Evolutionary conservation across 2,888 invertebrate genomes (phyloP).

Genomic region (Xanthia icteritia): DNA sequence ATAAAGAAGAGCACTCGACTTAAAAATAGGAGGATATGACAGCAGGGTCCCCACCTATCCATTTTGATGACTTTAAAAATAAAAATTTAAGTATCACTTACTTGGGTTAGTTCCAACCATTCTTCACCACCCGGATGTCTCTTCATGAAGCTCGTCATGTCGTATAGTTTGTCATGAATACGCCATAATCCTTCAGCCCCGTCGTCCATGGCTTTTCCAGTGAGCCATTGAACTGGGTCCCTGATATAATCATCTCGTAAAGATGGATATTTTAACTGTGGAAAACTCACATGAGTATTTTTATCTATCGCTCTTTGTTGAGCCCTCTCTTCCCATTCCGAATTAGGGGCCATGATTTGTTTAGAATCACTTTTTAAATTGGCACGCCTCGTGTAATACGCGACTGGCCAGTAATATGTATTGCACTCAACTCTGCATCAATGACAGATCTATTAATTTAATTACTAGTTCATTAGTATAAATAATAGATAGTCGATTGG

Average conservation of each 20-base stretch:
- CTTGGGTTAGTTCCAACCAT: slow-evolving; percentile 93
- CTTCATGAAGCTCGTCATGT: slow-evolving; percentile 94
- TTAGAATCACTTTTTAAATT: neutral
- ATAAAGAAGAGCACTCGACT: neutral
- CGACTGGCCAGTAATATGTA: slow-evolving; percentile 26
- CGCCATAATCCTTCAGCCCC: slow-evolving; percentile 95
- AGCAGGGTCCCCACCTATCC: neutral
- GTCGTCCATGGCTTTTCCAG: slow-evolving; percentile 92
- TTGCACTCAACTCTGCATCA: slow-evolving; percentile 21
- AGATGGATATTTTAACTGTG: slow-evolving; percentile 88
- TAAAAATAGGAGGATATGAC: slow-evolving; percentile 2
- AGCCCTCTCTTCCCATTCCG: slow-evolving; percentile 69
- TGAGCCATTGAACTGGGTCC: slow-evolving; percentile 90
- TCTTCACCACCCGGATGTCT: slow-evolving; percentile 96
- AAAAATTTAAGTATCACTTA: slow-evolving; percentile 68
- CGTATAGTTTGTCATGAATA: slow-evolving; percentile 94
- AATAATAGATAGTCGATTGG: slow-evolving; percentile 36
- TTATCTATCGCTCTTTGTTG: slow-evolving; percentile 76
- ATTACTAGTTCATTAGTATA: slow-evolving; percentile 24
- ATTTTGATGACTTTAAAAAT: slow-evolving; percentile 18
- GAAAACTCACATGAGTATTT: slow-evolving; percentile 84
- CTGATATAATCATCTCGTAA: slow-evolving; percentile 80
- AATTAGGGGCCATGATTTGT: slow-evolving; percentile 70
- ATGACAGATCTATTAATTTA: slow-evolving; percentile 20
- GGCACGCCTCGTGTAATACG: neutral